Base-by-base conservation (phyloP, 2,113 vertebrate genomes). In the Pogonocichla stellata region DNA sequence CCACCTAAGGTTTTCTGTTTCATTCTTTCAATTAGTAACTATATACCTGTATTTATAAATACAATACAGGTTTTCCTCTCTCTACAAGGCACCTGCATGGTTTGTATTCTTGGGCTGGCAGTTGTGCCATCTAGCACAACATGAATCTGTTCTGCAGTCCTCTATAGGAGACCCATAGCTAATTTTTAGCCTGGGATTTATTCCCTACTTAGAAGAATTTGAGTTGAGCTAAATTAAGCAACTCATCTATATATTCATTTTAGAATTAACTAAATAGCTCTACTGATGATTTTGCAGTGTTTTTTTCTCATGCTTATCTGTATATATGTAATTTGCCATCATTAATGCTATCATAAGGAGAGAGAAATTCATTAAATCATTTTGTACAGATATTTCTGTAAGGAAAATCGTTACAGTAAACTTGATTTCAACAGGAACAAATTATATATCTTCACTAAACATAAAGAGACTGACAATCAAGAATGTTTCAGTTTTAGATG, bases 51-150 rank as follows among this genome's bases (percentile, higher is more conserved):
- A 98, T 99, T 97, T 99, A 98, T 96, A 98, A 98, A 90, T 98
- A 98, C 65, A 98, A 98, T 79, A 92, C 97, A 56, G 98, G 97
- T 29, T 98, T 99, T 88, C 97, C 99, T 50, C 98, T 92, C 86
- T 99, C 94, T 98, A 98, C 98, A 98, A 99, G 98, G 98, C 98
- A 89, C 80, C 58, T 58, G 12, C 28, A 33, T 40, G 34, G 29
- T 83, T 79, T 64, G 15, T 78, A 29, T 14, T 75, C 72, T 60
- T 33, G 60, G 36, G 62, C 31, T 11, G 8, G 80, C 15, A 69
- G 31, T 73, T 67, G 60, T 88, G 61, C 64, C 38, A 31, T 28
- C 24, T 42, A 70, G 33, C 45, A 40, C 15, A 74, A 19, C 15
- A 20, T 70, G n/a, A 31, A 67, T 73, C 81, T 86, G 33, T 62